Conservation (phyloP, 2,888 invertebrate genomes). For the Ormyrus pomaceus region DNA sequence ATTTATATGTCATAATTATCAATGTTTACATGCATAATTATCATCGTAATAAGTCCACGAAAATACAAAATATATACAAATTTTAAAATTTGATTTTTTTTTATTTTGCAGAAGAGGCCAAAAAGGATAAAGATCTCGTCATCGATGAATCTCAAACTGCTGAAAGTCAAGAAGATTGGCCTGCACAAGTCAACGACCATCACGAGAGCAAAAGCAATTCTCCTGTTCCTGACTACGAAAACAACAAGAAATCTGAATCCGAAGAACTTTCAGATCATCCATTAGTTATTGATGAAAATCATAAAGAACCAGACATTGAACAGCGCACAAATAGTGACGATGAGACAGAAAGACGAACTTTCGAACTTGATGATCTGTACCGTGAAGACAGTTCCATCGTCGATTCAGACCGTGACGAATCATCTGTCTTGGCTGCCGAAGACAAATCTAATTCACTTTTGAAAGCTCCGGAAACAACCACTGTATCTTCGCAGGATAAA, state of each 20-base stretch:
- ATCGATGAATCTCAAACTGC: constrained; percentile 57
- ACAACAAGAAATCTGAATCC: constrained; percentile 67
- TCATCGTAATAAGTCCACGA: no score
- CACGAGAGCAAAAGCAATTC: constrained; percentile 44
- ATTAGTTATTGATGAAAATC: constrained; percentile 69
- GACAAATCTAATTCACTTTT: constrained; percentile 28
- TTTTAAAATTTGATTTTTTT: no score
- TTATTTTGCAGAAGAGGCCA: not conserved
- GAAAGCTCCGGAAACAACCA: not conserved
- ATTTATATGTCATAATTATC: no score
- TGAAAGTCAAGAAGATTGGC: constrained; percentile 47
- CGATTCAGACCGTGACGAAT: constrained; percentile 68
- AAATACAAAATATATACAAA: no score
- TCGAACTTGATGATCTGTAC: constrained; percentile 65
- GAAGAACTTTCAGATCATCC: constrained; percentile 72
- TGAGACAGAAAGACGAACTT: constrained; percentile 65
- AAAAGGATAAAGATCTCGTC: constrained; percentile 27
- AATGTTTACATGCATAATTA: no score
- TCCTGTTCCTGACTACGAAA: constrained; percentile 24
- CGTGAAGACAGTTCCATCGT: constrained; percentile 69
- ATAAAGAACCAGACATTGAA: constrained; percentile 63
- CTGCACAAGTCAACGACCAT: constrained; percentile 46
- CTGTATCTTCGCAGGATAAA: not conserved
- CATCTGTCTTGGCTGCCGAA: constrained; percentile 1
- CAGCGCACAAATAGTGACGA: constrained; percentile 69